phyloP scores from a whole-genome alignment of 1,140 invertebrate genomes.

The Drosophila ambigua region DNA sequence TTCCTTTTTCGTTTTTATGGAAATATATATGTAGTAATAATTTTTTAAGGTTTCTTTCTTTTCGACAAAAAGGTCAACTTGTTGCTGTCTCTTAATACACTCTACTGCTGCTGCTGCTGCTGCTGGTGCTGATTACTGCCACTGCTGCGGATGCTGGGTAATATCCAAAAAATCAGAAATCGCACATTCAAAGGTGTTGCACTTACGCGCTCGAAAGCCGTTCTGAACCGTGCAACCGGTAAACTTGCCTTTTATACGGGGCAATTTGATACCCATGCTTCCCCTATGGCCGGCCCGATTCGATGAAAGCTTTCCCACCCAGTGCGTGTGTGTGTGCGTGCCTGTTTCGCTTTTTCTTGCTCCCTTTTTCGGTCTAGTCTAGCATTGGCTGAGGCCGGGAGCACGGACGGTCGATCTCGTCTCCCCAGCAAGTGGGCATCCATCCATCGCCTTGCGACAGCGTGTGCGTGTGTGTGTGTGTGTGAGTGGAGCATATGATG shows the following conservation, averaged over 20 bases:
- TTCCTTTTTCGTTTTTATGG: constrained; percentile 37
- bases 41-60: constrained; percentile 51
- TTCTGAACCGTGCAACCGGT: constrained; percentile 91
- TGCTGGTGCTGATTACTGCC: constrained; percentile 11
- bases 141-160: constrained; percentile 37
- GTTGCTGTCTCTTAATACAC: constrained; percentile 62
- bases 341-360: constrained; percentile 69
- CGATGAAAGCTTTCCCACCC: constrained; percentile 60
- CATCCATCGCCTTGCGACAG: constrained; percentile 4
- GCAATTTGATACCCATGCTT: constrained; percentile 89
- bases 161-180: constrained; percentile 74
- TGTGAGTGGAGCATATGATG: constrained; percentile 71
- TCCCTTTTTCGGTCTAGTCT: constrained; percentile 83
- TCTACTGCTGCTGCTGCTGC: constrained; percentile 38
- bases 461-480: constrained; percentile 17
- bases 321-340: constrained; percentile 47
- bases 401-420: constrained; percentile 11
- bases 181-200: constrained; percentile 84
- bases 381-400: constrained; percentile 37
- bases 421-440: constrained; percentile 62
- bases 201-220: constrained; percentile 95
- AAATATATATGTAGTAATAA: constrained; percentile 31
- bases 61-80: constrained; percentile 74
- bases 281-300: constrained; percentile 52
- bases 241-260: constrained; percentile 92